These are phyloP conservation scores for Zoanthus sociatus DNA, from an alignment of 92 coral and sea anemone species.

Conservation along the genomic window DNA sequence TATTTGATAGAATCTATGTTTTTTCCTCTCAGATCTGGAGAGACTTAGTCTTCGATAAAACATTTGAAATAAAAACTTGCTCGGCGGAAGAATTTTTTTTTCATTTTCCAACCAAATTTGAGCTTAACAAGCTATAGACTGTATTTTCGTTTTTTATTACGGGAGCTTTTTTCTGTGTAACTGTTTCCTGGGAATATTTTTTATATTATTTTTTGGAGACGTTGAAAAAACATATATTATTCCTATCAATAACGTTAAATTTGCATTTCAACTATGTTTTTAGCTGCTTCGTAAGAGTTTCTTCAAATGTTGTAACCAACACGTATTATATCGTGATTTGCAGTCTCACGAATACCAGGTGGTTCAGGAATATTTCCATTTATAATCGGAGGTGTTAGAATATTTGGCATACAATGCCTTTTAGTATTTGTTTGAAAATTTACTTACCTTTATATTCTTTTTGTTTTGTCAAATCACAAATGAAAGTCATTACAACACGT, in stretches of 20 bases:
- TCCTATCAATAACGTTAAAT: background rate
- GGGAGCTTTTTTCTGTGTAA: too few relatives aligned
- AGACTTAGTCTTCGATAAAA: too few relatives aligned
- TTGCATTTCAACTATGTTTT: background rate
- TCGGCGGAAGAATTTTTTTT: too few relatives aligned
- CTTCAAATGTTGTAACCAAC: background rate
- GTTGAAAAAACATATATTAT: background rate
- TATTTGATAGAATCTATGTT: too few relatives aligned
- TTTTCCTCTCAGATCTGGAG: too few relatives aligned
- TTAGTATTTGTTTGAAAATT: background rate
- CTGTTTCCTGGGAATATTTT: too few relatives aligned
- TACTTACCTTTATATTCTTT: background rate
- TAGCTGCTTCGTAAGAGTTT: background rate
- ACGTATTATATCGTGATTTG: conserved; percentile 29
- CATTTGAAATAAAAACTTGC: too few relatives aligned
- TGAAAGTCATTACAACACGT: too few relatives aligned
- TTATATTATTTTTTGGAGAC: background rate
- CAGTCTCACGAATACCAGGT: background rate
- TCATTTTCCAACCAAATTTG: too few relatives aligned
- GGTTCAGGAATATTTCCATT: background rate
- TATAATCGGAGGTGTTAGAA: background rate
- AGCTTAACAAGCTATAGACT: too few relatives aligned
- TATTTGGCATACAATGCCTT: background rate
- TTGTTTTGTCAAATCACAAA: background rate
- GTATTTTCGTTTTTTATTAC: background rate